Percentiles rank a stretch among this genome's conserved stretches.
phyloP scores from a whole-genome alignment of 1,140 invertebrate genomes.

The Procambarus virginalis region DNA sequence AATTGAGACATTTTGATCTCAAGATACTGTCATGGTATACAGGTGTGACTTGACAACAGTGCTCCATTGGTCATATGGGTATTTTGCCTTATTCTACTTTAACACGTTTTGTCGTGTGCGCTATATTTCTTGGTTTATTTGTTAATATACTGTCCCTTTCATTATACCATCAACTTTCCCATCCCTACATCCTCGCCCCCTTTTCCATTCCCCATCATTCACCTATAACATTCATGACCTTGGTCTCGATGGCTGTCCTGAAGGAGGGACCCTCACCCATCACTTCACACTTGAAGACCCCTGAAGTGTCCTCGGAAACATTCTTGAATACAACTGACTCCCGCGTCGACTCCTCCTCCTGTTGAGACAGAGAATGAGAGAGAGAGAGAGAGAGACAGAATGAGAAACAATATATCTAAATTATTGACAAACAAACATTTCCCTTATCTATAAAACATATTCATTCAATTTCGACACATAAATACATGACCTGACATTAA shows the following conservation, averaged over 20 bases:
- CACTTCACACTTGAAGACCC: slow-evolving; percentile 34
- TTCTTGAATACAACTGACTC: slow-evolving; percentile 30
- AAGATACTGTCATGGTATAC: too few relatives aligned
- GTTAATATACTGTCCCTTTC: neutral
- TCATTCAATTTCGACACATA: too few relatives aligned
- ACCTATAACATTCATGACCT: slow-evolving; percentile 39
- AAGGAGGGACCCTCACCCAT: slow-evolving; percentile 43
- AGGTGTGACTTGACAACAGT: too few relatives aligned
- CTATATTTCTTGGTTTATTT: too few relatives aligned
- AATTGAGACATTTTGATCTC: too few relatives aligned
- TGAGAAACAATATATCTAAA: neutral
- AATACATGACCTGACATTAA: neutral
- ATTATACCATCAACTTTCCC: neutral
- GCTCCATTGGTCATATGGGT: too few relatives aligned
- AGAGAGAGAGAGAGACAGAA: neutral
- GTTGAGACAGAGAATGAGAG: neutral
- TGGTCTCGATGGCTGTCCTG: slow-evolving; percentile 23
- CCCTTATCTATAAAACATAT: too few relatives aligned
- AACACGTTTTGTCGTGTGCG: too few relatives aligned
- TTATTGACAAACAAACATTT: too few relatives aligned
- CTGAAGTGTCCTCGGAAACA: slow-evolving; percentile 26
- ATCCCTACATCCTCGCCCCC: too few relatives aligned
- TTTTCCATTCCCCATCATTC: neutral
- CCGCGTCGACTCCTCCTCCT: slow-evolving; percentile 31
- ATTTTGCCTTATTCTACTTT: too few relatives aligned